Percentiles rank a stretch among this genome's conserved stretches.
Evolutionary conservation across 1,140 invertebrate genomes (phyloP).

Genomic region (Chionoecetes opilio): DNA sequence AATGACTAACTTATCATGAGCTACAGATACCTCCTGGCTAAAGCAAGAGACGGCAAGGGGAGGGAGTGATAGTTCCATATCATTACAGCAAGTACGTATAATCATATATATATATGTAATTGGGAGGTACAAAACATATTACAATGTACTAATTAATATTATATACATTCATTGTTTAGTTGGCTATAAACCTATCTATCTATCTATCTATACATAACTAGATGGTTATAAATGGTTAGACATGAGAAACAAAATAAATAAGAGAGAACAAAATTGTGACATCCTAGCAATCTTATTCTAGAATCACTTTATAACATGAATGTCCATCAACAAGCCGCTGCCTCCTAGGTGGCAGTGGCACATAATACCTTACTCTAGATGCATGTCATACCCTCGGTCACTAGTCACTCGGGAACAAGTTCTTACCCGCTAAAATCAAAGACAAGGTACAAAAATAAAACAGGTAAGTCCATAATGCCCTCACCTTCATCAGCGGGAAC

Average conservation of each 20-base stretch:
- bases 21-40: neutral
- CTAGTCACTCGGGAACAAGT: neutral
- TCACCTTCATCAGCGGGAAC: constrained; percentile 7
- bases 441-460: constrained; percentile 53
- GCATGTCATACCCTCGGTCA: neutral
- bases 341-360: neutral
- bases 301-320: neutral
- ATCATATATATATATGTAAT: constrained; percentile 45
- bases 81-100: constrained; percentile 63
- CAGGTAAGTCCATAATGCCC: constrained; percentile 53
- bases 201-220: constrained; percentile 14
- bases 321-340: neutral
- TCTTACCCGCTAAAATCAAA: constrained; percentile 37
- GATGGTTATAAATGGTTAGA: constrained; percentile 54
- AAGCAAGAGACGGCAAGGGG: constrained; percentile 19
- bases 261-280: neutral
- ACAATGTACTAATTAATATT: constrained; percentile 60
- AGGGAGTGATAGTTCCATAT: neutral
- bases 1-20: constrained; percentile 43
- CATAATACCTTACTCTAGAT: neutral
- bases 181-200: constrained; percentile 37
- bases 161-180: constrained; percentile 72
- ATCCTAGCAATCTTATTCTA: neutral
- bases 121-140: constrained; percentile 70
- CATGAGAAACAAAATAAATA: neutral